These are phyloP conservation scores for Melanaphis sacchari DNA, from an alignment of 1,140 invertebrate species.

Conservation along the genomic window DNA sequence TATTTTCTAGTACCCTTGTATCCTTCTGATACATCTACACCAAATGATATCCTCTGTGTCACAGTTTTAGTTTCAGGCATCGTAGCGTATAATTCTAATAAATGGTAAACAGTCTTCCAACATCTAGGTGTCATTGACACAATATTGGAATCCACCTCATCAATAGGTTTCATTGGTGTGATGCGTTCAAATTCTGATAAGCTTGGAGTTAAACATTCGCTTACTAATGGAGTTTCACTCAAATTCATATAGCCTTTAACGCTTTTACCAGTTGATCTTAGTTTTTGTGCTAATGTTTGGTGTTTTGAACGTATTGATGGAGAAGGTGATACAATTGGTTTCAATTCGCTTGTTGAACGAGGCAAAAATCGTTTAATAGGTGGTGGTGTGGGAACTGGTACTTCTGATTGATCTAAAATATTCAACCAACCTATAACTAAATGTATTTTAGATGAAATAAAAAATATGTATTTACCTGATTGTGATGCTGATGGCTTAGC, in stretches of 20 bases:
- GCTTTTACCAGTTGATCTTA: slow-evolving; percentile 81
- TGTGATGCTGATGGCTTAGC: slow-evolving; percentile 47
- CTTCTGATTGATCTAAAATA: slow-evolving; percentile 51
- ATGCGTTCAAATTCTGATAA: slow-evolving; percentile 53
- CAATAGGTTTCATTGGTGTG: slow-evolving; percentile 55
- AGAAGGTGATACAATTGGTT: slow-evolving; percentile 68
- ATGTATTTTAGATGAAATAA: not conserved
- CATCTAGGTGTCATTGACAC: slow-evolving; percentile 75
- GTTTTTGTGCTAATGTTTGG: slow-evolving; percentile 85
- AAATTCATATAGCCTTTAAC: slow-evolving; percentile 79
- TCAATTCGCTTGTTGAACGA: slow-evolving; percentile 61
- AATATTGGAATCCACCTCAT: slow-evolving; percentile 44
- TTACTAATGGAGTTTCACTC: slow-evolving; percentile 67
- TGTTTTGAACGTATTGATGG: slow-evolving; percentile 75
- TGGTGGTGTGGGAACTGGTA: slow-evolving; percentile 40
- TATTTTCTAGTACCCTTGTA: slow-evolving; percentile 67
- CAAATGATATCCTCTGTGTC: slow-evolving; percentile 66
- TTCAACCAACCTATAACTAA: not conserved
- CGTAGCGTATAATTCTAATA: slow-evolving; percentile 91
- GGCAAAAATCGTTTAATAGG: slow-evolving; percentile 55
- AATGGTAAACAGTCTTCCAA: slow-evolving; percentile 93
- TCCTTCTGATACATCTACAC: slow-evolving; percentile 66
- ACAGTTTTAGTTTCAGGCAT: slow-evolving; percentile 95
- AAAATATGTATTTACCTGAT: slow-evolving; percentile 36
- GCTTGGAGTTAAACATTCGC: slow-evolving; percentile 44